Evolutionary conservation across 2,113 vertebrate species (phyloP), one percentile per base, ranked within the genome.

Genomic region (Tetraodon nigroviridis): DNA sequence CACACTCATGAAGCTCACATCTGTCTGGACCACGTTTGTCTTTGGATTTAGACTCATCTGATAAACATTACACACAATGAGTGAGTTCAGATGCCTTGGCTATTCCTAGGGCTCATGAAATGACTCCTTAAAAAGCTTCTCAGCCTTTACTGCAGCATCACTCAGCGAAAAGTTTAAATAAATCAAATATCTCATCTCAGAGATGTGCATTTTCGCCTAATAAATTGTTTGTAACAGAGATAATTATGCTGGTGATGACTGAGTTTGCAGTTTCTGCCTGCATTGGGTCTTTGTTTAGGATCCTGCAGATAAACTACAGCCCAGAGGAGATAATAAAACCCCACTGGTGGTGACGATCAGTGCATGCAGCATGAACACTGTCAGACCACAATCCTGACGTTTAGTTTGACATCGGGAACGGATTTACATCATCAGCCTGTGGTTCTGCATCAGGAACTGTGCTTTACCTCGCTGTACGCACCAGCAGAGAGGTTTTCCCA

Each of bases 31-130:
- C 48, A 53, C 60, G 54, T 79, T 75, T 82, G 55, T 44, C 20
- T 52, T 55, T 41, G 58, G 70, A 71, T 79, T 78, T 75, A 21
- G 57, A 68, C 20, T 76, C 51, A 64, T 55, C 68, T 70, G 51
- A 60, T 32, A 56, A 52, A 32, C 42, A 79, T 69, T 44, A 61
- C 16, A 57, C 32, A 29, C 40, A 56, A 42, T 22, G 22, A 3
- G 67, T 45, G 14, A 46, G n/a, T 58, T 67, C 11, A 20, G n/a
- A 37, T 37, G 32, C 32, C 32, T 12, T 12, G n/a, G n/a, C n/a
- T n/a, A n/a, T n/a, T n/a, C n/a, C 11, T 12, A 11, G 11, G 10
- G 32, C 32, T 37, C 11, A 37, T 37, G 7, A 11, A 37, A 37
- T 37, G 32, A 12, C 32, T 11, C 32, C 8, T 37, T 37, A 37